Percentiles rank a stretch among this genome's conserved stretches.
These are phyloP conservation scores for Calameuta pallipes DNA, from an alignment of 2,888 invertebrate species.

Conservation along the genomic window DNA sequence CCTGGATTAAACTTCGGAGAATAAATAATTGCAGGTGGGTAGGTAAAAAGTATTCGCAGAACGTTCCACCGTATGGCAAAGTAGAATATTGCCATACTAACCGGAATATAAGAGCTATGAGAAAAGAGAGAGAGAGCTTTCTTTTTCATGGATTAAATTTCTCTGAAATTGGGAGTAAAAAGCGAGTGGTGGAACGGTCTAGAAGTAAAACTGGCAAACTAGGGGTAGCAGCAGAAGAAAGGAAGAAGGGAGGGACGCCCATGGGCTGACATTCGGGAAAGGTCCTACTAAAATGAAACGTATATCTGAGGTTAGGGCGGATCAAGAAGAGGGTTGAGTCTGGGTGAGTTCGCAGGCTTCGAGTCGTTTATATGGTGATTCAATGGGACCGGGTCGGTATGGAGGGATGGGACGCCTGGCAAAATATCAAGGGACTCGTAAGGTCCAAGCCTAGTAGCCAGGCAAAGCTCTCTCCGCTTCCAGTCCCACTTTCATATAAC, in stretches of 20 bases:
- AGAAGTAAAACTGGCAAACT: slow-evolving; percentile 1
- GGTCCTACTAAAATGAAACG: slow-evolving; percentile 47
- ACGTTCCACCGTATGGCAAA: not conserved
- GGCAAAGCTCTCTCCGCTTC: not conserved
- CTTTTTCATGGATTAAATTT: not conserved
- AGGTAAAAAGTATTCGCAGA: not conserved
- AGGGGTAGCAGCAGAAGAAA: not conserved
- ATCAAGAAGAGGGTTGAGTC: slow-evolving; percentile 48
- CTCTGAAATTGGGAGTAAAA: not conserved
- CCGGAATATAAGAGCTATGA: not conserved
- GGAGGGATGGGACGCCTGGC: slow-evolving; percentile 43
- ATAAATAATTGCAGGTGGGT: not conserved
- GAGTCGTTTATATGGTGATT: slow-evolving; percentile 62
- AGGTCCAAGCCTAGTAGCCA: slow-evolving; percentile 24
- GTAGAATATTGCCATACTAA: not conserved
- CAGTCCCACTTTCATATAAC: not conserved
- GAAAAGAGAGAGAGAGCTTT: not conserved
- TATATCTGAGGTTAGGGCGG: slow-evolving; percentile 58
- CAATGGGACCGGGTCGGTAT: slow-evolving; percentile 39
- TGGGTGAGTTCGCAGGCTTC: slow-evolving; percentile 34
- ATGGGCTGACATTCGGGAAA: slow-evolving; percentile 1
- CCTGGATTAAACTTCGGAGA: not conserved
- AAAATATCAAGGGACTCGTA: slow-evolving; percentile 60
- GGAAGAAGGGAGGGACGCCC: slow-evolving; percentile 7
- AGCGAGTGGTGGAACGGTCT: not conserved